Evolutionary conservation across 2,113 vertebrate genomes (phyloP).

Genomic region (Clupea harengus): DNA sequence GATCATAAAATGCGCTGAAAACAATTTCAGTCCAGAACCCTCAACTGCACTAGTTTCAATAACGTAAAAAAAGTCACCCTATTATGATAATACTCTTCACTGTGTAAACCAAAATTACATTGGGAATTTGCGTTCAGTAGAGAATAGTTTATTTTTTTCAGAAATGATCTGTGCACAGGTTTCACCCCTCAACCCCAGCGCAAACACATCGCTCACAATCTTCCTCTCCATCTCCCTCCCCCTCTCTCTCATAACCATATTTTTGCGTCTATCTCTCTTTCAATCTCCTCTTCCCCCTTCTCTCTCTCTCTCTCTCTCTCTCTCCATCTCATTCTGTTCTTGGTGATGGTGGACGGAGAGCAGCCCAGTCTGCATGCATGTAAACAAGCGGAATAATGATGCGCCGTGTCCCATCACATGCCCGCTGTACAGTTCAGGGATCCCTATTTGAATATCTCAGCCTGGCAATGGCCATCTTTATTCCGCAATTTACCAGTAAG

Average conservation of each 20-base stretch:
- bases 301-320: conserved; percentile 2
- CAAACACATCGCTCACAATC: neutral
- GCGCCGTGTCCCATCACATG: neutral
- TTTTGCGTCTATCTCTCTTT: neutral
- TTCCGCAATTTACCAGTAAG: conserved; percentile 1
- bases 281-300: neutral
- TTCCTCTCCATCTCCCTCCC: neutral
- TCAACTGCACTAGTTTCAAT: neutral
- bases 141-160: neutral
- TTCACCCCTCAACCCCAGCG: neutral
- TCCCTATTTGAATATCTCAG: conserved; percentile 19
- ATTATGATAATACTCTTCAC: neutral
- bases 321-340: conserved; percentile 1
- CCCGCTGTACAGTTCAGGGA: neutral
- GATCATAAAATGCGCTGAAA: neutral
- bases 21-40: neutral
- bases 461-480: neutral
- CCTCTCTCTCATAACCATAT: neutral
- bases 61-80: neutral
- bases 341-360: neutral
- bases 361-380: neutral
- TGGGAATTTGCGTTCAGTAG: neutral
- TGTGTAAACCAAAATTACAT: neutral
- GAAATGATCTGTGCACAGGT: neutral
- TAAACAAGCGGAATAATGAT: conserved; percentile 12